Percentiles rank a stretch among this genome's conserved stretches.
phyloP scores from a whole-genome alignment of 2,888 invertebrate genomes.

The Cryptocheilus praepositus region DNA sequence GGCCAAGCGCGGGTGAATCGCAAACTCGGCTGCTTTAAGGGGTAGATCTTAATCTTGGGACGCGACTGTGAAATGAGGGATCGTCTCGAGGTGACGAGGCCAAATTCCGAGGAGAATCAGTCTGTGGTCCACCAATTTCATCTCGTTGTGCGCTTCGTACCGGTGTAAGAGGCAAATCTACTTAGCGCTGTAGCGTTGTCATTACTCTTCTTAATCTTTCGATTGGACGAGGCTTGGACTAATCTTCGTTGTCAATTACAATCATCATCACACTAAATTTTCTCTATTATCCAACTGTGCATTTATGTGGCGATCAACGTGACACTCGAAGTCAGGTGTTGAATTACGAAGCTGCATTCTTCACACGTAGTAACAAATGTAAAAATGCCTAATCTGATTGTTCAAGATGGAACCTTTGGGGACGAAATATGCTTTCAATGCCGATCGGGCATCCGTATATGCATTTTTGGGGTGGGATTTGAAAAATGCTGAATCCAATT shows the following conservation, averaged over 20 bases:
- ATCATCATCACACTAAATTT: neutral
- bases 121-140: conserved; percentile 2
- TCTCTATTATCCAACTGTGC: neutral
- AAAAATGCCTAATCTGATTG: conserved; percentile 53
- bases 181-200: no score
- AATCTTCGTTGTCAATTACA: no score
- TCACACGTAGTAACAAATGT: conserved; percentile 16
- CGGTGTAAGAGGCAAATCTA: no score
- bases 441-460: conserved; percentile 28
- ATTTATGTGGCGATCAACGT: neutral
- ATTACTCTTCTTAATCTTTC: no score
- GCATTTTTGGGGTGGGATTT: conserved; percentile 54
- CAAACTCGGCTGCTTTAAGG: conserved; percentile 56
- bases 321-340: neutral
- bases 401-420: conserved; percentile 46
- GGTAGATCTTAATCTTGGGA: conserved; percentile 70
- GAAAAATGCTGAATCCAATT: conserved; percentile 72
- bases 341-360: neutral
- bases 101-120: conserved; percentile 43
- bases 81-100: conserved; percentile 52
- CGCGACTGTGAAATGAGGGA: conserved; percentile 60
- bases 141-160: neutral
- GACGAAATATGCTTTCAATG: conserved; percentile 47
- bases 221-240: no score
- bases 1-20: conserved; percentile 41